phyloP scores from a whole-genome alignment of 2,113 vertebrate genomes.

The Rhinichthys klamathensis region DNA sequence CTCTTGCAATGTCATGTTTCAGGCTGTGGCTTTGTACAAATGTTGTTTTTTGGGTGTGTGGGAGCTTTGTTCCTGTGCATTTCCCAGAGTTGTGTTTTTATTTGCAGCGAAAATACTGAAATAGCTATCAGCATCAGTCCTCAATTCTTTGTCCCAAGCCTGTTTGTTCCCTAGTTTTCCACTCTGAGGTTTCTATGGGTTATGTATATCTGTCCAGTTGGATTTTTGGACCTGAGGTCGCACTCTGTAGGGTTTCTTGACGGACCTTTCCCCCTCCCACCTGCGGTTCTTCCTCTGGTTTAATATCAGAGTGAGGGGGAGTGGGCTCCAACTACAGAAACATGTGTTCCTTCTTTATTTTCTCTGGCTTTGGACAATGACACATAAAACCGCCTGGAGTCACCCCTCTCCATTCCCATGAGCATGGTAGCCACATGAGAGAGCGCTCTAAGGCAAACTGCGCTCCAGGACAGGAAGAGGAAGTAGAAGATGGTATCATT shows the following conservation, averaged over 20 bases:
- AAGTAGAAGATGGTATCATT: conserved; percentile 45
- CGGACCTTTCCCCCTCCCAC: conserved; percentile 15
- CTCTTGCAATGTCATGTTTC: conserved; percentile 22
- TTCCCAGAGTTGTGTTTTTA: conserved; percentile 12
- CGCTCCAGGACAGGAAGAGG: conserved; percentile 28
- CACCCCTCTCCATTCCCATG: conserved; percentile 56
- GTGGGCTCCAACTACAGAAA: conserved; percentile 42
- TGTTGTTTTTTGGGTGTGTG: conserved; percentile 3
- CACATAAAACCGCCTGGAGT: conserved; percentile 49
- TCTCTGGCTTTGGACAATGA: conserved; percentile 49
- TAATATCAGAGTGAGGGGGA: conserved; percentile 1
- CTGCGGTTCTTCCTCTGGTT: neutral
- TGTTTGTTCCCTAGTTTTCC: conserved; percentile 29
- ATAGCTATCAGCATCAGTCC: conserved; percentile 19
- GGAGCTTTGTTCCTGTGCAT: conserved; percentile 7
- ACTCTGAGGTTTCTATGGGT: conserved; percentile 33
- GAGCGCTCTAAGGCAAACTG: conserved; percentile 21
- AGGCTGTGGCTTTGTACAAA: conserved; percentile 1
- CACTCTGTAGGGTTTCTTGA: conserved; percentile 27
- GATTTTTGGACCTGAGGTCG: conserved; percentile 28
- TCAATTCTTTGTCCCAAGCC: neutral
- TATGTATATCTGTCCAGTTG: conserved; percentile 21
- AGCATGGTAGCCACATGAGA: conserved; percentile 42
- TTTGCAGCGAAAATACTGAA: conserved; percentile 20
- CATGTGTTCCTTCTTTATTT: conserved; percentile 54